Evolutionary conservation across 30 jellyfish, hydroid and myxozoan species (phyloP).

Genomic region (Turritopsis rubra): DNA sequence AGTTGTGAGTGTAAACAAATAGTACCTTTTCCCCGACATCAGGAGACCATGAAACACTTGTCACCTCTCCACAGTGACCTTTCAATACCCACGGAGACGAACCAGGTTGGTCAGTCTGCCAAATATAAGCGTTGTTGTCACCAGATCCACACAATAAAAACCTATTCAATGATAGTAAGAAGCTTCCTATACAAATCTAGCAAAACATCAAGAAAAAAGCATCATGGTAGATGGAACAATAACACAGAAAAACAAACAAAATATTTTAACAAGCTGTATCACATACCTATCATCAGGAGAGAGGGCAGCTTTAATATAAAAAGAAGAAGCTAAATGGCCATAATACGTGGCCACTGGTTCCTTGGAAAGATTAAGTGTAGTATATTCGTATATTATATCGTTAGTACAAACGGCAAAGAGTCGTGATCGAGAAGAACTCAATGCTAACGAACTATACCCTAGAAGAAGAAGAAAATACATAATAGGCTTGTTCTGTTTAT

Average conservation of each 20-base stretch:
- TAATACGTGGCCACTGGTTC: constrained; percentile 64
- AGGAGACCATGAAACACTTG: constrained; percentile 98
- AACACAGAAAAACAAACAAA: not conserved
- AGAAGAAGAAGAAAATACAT: not conserved
- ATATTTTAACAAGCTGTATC: not conserved
- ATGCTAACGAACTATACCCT: constrained; percentile 84
- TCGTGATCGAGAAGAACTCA: constrained; percentile 67
- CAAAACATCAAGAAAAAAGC: not conserved
- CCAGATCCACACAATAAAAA: constrained; percentile 90
- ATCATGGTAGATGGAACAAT: not conserved
- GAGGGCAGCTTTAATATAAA: constrained; percentile 84
- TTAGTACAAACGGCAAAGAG: constrained; percentile 91
- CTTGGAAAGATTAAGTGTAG: constrained; percentile 52
- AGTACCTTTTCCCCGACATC: constrained; percentile 68
- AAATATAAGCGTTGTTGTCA: constrained; percentile 82
- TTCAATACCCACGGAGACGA: constrained; percentile 85
- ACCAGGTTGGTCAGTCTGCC: constrained; percentile 62
- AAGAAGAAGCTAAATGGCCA: constrained; percentile 83
- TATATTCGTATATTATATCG: constrained; percentile 68
- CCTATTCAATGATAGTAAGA: no score
- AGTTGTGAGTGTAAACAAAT: no score
- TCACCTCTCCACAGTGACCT: constrained; percentile 96
- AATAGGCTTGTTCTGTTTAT: no score
- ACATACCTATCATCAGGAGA: constrained; percentile 91
- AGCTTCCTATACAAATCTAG: no score